Evolutionary conservation across 2,113 vertebrate species (phyloP).

Genomic region (Orientallactaga bullata): DNA sequence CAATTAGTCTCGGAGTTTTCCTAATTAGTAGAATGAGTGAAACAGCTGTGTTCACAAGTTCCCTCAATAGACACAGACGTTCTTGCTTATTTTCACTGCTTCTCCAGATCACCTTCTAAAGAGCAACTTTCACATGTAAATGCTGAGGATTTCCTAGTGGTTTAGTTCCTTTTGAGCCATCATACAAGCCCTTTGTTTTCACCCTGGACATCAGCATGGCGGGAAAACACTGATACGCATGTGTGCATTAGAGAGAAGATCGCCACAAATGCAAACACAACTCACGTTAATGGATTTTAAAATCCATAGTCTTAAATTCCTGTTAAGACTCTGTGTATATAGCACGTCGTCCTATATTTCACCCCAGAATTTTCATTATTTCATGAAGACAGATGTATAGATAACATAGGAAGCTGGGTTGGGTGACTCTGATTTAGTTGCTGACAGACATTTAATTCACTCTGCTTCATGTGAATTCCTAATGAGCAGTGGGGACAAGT

Average conservation of each 20-base stretch:
- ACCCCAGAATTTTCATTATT: neutral
- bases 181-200: neutral
- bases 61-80: neutral
- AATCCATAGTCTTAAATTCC: neutral
- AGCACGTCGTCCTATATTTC: neutral
- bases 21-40: neutral
- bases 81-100: neutral
- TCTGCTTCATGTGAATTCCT: neutral
- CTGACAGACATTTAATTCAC: slow-evolving; percentile 58
- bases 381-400: neutral
- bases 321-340: neutral
- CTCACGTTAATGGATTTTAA: neutral
- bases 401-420: neutral
- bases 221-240: fast-evolving
- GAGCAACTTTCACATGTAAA: neutral
- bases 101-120: neutral
- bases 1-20: neutral
- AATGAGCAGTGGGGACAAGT: neutral
- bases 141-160: neutral
- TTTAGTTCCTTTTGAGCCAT: no score
- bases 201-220: neutral
- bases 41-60: neutral
- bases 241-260: neutral
- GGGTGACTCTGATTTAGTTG: neutral
- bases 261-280: neutral